These are phyloP conservation scores for Anguilla rostrata DNA, from an alignment of 2,113 vertebrate species.

Conservation along the genomic window DNA sequence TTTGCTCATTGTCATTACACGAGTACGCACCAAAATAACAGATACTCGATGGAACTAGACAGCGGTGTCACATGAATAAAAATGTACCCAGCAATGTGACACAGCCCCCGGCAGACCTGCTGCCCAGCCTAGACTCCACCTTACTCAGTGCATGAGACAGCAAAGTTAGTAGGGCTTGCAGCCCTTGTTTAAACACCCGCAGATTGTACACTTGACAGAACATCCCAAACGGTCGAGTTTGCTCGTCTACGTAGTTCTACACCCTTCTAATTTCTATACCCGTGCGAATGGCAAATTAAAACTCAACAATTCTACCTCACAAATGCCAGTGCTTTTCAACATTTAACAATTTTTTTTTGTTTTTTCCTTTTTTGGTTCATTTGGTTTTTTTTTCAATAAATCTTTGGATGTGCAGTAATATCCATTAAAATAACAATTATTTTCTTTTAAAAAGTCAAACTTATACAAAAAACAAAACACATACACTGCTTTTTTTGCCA, in stretches of 20 bases:
- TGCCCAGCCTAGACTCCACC: conserved; percentile 67
- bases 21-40: conserved; percentile 69
- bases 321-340: conserved; percentile 84
- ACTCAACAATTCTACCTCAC: conserved; percentile 75
- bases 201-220: conserved; percentile 72
- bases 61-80: conserved; percentile 60
- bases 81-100: conserved; percentile 62
- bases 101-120: conserved; percentile 71
- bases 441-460: conserved; percentile 69
- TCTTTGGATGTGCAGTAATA: conserved; percentile 86
- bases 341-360: conserved; percentile 66
- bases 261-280: conserved; percentile 76
- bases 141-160: conserved; percentile 49
- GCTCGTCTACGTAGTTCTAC: conserved; percentile 71
- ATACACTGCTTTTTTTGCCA: conserved; percentile 73
- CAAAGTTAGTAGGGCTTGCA: conserved; percentile 59
- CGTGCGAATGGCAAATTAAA: conserved; percentile 77
- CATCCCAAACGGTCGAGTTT: conserved; percentile 72
- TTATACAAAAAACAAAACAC: conserved; percentile 70
- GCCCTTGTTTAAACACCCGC: conserved; percentile 62
- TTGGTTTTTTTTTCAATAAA: conserved; percentile 70
- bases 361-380: conserved; percentile 37
- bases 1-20: conserved; percentile 72
- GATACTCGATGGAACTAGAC: conserved; percentile 66
- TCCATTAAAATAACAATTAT: conserved; percentile 74